Evolutionary conservation across 1,140 invertebrate species (phyloP).

Genomic region (Glomeris maerens): DNA sequence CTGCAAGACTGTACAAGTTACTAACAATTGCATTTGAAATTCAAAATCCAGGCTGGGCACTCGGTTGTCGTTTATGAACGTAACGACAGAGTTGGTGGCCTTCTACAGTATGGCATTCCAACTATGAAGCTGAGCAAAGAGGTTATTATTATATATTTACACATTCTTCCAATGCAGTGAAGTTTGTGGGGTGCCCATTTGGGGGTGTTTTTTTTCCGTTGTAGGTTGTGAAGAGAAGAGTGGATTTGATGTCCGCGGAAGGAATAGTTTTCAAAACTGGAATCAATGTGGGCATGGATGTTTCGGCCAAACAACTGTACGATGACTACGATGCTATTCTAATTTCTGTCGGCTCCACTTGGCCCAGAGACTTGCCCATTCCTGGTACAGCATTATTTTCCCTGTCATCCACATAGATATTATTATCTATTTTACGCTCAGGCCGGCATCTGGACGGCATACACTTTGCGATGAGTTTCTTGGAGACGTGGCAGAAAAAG

Average conservation of each 20-base stretch:
- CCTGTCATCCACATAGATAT: not conserved
- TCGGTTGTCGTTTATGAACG: slow-evolving; percentile 88
- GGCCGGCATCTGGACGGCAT: slow-evolving; percentile 80
- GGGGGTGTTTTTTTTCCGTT: not conserved
- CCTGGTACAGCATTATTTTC: slow-evolving; percentile 25
- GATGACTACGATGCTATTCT: slow-evolving; percentile 73
- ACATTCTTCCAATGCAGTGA: slow-evolving; percentile 23
- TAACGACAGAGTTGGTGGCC: slow-evolving; percentile 85
- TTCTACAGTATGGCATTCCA: slow-evolving; percentile 94
- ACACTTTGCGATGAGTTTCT: slow-evolving; percentile 93
- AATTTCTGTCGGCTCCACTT: slow-evolving; percentile 84
- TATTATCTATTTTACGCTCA: slow-evolving; percentile 34
- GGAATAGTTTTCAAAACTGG: slow-evolving; percentile 83
- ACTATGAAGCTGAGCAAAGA: slow-evolving; percentile 93
- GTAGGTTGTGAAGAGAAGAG: slow-evolving; percentile 62
- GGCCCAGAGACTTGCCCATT: slow-evolving; percentile 69
- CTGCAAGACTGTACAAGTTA: slow-evolving; percentile 6
- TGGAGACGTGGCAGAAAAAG: slow-evolving; percentile 93
- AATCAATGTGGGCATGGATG: slow-evolving; percentile 80
- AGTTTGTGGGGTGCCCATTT: slow-evolving; percentile 1
- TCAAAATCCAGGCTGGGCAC: slow-evolving; percentile 56
- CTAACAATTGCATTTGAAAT: no score
- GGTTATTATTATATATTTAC: slow-evolving; percentile 32
- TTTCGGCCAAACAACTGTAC: slow-evolving; percentile 55
- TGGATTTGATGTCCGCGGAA: slow-evolving; percentile 74